Conservation (phyloP, 2,797 vertebrate species). For the Coregonus ussuriensis region DNA sequence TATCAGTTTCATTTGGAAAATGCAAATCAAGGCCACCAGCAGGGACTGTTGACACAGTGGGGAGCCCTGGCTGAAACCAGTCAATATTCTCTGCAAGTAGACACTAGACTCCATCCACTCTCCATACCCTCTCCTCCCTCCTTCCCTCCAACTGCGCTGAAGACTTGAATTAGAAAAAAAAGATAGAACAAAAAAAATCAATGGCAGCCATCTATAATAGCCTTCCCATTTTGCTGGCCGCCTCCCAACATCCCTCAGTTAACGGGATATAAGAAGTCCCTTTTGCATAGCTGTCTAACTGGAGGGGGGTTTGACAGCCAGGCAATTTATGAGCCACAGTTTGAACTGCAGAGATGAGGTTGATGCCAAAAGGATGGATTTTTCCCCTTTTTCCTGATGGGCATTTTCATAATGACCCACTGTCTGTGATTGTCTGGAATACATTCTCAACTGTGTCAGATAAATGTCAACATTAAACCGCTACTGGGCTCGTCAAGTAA, state of each 20-base stretch:
- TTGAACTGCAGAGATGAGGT: constrained; percentile 16
- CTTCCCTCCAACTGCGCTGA: constrained; percentile 32
- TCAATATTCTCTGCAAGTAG: constrained; percentile 49
- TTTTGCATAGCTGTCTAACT: constrained; percentile 20
- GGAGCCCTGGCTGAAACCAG: constrained; percentile 37
- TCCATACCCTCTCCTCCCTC: constrained; percentile 17
- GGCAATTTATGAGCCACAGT: constrained; percentile 13
- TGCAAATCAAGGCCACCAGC: constrained; percentile 65
- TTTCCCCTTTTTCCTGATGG: constrained; percentile 13
- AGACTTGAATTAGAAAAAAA: constrained; percentile 40
- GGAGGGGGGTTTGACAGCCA: constrained; percentile 23
- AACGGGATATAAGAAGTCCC: constrained; percentile 25
- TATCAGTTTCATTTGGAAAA: constrained; percentile 33
- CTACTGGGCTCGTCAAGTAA: constrained; percentile 47
- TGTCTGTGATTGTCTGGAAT: constrained; percentile 21
- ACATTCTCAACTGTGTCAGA: constrained; percentile 7
- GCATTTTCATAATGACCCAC: constrained; percentile 24
- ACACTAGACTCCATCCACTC: constrained; percentile 54
- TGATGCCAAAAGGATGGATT: constrained; percentile 17
- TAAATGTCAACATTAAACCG: constrained; percentile 18
- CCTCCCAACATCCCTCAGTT: constrained; percentile 37
- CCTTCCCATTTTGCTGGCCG: constrained; percentile 35
- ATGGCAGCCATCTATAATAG: constrained; percentile 30
- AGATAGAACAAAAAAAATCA: constrained; percentile 32
- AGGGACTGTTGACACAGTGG: constrained; percentile 38